Evolutionary conservation across 2,888 invertebrate species (phyloP).

Genomic region (Lasioglossum villosulum): DNA sequence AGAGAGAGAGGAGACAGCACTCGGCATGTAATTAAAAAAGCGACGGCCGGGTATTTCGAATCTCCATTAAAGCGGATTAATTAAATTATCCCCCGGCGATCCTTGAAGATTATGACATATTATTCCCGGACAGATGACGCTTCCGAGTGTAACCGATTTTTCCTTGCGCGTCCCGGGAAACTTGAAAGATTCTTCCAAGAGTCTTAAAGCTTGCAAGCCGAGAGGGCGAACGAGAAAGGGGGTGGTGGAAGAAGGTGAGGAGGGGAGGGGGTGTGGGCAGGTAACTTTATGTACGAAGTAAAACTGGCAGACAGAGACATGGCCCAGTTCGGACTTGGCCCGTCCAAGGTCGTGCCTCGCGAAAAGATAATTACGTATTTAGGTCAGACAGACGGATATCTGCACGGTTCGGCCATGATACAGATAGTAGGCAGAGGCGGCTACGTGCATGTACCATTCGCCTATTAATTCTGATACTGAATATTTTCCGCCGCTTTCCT

Average conservation of each 20-base stretch:
- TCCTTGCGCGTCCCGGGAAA: not conserved
- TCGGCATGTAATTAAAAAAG: conserved; percentile 38
- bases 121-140: conserved; percentile 40
- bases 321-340: conserved; percentile 80
- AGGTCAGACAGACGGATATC: conserved; percentile 75
- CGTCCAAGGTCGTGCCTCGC: conserved; percentile 78
- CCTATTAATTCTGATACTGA: conserved; percentile 64
- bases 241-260: not conserved
- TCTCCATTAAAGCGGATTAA: conserved; percentile 55
- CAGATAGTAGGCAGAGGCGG: conserved; percentile 51
- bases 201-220: conserved; percentile 16
- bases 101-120: conserved; percentile 36
- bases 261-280: conserved; percentile 44
- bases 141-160: conserved; percentile 36
- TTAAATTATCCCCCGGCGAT: conserved; percentile 42
- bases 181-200: conserved; percentile 43
- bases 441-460: conserved; percentile 42
- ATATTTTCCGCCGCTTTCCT: conserved; percentile 35
- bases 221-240: not conserved
- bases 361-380: conserved; percentile 81
- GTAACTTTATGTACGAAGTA: conserved; percentile 71
- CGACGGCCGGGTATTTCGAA: conserved; percentile 21
- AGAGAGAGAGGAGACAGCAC: not conserved
- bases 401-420: conserved; percentile 63
- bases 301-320: conserved; percentile 78